phyloP scores from a whole-genome alignment of 2,797 vertebrate species.

The Erethizon dorsatum region DNA sequence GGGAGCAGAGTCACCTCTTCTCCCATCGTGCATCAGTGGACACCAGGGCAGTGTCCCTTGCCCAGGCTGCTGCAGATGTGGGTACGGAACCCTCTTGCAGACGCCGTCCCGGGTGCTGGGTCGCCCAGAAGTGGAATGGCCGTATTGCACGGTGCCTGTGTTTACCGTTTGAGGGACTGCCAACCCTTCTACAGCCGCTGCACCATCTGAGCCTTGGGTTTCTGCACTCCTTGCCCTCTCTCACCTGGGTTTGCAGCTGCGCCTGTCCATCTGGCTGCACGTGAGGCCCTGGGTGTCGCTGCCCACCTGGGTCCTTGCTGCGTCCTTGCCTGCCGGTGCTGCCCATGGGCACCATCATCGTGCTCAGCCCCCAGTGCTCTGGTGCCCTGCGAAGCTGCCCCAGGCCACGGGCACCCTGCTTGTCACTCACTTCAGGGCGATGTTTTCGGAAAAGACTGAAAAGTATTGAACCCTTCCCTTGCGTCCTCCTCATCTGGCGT shows the following conservation, averaged over 20 bases:
- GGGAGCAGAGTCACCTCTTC: too few relatives aligned
- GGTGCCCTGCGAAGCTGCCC: neutral
- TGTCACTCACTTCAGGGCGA: neutral
- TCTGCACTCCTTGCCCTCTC: neutral
- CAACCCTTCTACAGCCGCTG: neutral
- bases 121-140: neutral
- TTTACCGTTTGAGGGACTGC: neutral
- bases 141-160: too few relatives aligned
- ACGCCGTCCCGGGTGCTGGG: too few relatives aligned
- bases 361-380: neutral
- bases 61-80: too few relatives aligned
- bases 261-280: too few relatives aligned
- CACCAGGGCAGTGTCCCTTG: too few relatives aligned
- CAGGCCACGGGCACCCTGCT: neutral
- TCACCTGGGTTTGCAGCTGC: neutral
- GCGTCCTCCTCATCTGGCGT: neutral
- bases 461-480: neutral
- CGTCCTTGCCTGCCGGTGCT: neutral
- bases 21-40: too few relatives aligned
- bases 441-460: neutral
- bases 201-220: too few relatives aligned
- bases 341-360: too few relatives aligned
- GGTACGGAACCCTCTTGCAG: accelerated
- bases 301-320: neutral
- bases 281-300: neutral